phyloP scores from a whole-genome alignment of 1,140 invertebrate genomes.

The Zaprionus nigranus region DNA sequence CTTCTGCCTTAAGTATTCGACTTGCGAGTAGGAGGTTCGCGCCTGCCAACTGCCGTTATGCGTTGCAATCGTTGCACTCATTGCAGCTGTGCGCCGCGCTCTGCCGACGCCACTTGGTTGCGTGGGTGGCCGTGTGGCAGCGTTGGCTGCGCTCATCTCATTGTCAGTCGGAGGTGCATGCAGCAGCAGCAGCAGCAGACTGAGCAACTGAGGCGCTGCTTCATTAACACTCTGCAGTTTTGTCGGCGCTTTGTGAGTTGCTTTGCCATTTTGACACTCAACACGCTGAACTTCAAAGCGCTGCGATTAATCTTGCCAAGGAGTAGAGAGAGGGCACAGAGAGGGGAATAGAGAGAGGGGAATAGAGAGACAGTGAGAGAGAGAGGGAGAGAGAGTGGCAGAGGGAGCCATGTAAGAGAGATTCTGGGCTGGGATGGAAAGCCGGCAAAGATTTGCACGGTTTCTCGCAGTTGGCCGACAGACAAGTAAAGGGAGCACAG shows the following conservation, averaged over 20 bases:
- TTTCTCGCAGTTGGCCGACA: background rate
- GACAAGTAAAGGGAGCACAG: background rate
- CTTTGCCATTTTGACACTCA: conserved; percentile 39
- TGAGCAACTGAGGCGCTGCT: conserved; percentile 34
- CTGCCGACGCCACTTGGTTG: conserved; percentile 7
- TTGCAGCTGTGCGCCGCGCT: conserved; percentile 17
- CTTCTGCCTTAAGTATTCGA: conserved; percentile 13
- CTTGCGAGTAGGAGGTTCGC: conserved; percentile 4
- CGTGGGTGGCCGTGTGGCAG: conserved; percentile 41
- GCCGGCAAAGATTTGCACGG: background rate
- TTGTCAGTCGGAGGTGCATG: background rate
- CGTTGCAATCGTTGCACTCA: conserved; percentile 10
- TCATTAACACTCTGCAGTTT: conserved; percentile 63
- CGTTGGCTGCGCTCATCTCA: conserved; percentile 4
- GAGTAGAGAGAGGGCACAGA: background rate
- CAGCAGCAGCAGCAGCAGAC: background rate
- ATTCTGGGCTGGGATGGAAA: conserved; percentile 1
- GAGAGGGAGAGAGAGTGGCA: background rate
- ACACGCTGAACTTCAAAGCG: conserved; percentile 59
- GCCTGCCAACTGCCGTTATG: conserved; percentile 42
- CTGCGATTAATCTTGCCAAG: conserved; percentile 61
- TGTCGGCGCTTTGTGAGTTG: conserved; percentile 42
- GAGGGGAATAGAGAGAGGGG: background rate
- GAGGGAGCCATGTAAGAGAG: background rate
- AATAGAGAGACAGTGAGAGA: background rate